A percentile compares a stretch with the other conserved stretches of the same genome.
Evolutionary conservation across 2,888 invertebrate species (phyloP).

Genomic region (Standfussiana lucernea): DNA sequence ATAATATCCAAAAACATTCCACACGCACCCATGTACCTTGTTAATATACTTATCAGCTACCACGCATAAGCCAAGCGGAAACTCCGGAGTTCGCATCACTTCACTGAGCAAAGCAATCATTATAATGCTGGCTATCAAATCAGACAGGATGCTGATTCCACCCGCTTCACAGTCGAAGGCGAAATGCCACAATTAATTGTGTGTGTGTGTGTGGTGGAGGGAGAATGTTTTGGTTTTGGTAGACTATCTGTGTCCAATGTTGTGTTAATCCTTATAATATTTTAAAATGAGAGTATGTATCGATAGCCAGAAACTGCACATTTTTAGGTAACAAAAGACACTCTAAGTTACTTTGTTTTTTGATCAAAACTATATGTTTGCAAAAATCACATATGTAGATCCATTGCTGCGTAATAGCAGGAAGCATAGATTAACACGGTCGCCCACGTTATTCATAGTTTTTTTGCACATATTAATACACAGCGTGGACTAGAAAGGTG

Average conservation of each 20-base stretch:
- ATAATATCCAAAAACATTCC: slow-evolving; percentile 2
- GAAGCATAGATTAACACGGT: too few relatives aligned
- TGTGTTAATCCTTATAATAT: neutral
- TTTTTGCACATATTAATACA: too few relatives aligned
- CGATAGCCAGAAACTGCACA: too few relatives aligned
- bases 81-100: slow-evolving; percentile 8
- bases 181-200: slow-evolving; percentile 2
- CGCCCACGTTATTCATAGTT: too few relatives aligned
- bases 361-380: too few relatives aligned
- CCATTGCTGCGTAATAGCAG: too few relatives aligned
- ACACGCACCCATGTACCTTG: too few relatives aligned
- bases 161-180: slow-evolving; percentile 7
- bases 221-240: neutral
- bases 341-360: too few relatives aligned
- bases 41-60: slow-evolving; percentile 13
- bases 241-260: neutral
- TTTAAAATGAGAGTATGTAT: too few relatives aligned
- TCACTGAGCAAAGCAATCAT: slow-evolving; percentile 47
- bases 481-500: too few relatives aligned
- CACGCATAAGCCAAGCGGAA: slow-evolving; percentile 21
- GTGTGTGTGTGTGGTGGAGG: neutral
- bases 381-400: too few relatives aligned
- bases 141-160: slow-evolving; percentile 13
- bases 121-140: slow-evolving; percentile 43
- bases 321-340: too few relatives aligned